A percentile compares a stretch with the other conserved stretches of the same genome.
Conservation (phyloP, 2,797 vertebrate species). For the Allochrocebus solatus region DNA sequence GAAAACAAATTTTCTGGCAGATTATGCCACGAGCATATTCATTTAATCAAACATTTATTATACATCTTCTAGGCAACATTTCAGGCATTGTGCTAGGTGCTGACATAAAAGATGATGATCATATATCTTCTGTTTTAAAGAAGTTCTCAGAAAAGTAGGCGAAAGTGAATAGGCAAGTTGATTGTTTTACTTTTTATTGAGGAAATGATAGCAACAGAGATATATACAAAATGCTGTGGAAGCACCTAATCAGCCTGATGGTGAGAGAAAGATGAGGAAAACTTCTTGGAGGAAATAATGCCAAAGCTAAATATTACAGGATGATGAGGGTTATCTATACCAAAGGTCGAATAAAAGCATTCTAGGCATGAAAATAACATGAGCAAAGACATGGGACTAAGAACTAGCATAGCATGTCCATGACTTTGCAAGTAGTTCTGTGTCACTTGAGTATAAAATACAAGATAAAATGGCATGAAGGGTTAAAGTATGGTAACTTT, state of each 20-base stretch:
- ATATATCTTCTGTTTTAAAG: neutral
- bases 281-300: neutral
- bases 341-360: neutral
- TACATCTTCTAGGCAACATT: neutral
- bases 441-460: neutral
- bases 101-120: neutral
- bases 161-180: neutral
- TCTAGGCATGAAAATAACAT: neutral
- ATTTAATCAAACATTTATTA: neutral
- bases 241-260: neutral
- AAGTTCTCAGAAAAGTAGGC: neutral
- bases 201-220: neutral
- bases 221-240: neutral
- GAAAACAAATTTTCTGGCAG: conserved; percentile 3
- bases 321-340: neutral
- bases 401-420: neutral
- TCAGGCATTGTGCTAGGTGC: neutral
- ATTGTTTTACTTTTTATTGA: neutral
- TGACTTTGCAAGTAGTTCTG: neutral
- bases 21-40: neutral
- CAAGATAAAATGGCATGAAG: neutral
- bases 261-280: neutral
- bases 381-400: neutral
- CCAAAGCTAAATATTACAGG: neutral
- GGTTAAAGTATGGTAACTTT: neutral